Percentiles rank a stretch among this genome's conserved stretches.
Conservation (phyloP, 2,888 invertebrate genomes). For the Limnephilus marmoratus region DNA sequence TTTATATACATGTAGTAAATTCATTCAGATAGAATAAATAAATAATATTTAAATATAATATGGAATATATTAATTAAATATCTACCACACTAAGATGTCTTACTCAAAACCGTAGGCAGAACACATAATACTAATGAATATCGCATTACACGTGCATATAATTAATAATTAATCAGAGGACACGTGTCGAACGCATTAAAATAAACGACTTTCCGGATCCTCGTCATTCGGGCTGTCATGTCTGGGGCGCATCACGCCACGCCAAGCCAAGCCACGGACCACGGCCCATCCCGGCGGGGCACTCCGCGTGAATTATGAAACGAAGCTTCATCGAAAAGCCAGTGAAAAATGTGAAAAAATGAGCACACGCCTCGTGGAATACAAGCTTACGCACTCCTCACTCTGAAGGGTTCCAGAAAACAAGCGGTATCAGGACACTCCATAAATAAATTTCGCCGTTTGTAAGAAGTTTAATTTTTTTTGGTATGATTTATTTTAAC, state of each 20-base stretch:
- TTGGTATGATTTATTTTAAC: background rate
- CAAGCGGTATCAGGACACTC: background rate
- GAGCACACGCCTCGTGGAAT: background rate
- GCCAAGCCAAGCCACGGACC: background rate
- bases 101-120: background rate
- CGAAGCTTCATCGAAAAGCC: conserved; percentile 46
- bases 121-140: background rate
- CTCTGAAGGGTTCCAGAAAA: background rate
- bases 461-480: background rate
- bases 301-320: conserved; percentile 55
- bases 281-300: conserved; percentile 42
- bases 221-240: conserved; percentile 32
- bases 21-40: too few relatives aligned
- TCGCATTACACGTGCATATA: background rate
- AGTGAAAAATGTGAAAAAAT: conserved; percentile 25
- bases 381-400: conserved; percentile 5
- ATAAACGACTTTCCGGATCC: conserved; percentile 33
- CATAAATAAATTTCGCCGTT: background rate
- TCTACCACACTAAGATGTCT: background rate
- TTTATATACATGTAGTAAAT: too few relatives aligned
- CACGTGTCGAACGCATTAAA: conserved; percentile 46
- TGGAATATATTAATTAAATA: too few relatives aligned
- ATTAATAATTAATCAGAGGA: conserved; percentile 35
- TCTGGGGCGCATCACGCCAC: conserved; percentile 35
- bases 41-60: too few relatives aligned